Percentiles rank a stretch among this genome's conserved stretches.
These are phyloP conservation scores for Hypomecis atomaria DNA, from an alignment of 2,888 invertebrate genomes.

Conservation along the genomic window DNA sequence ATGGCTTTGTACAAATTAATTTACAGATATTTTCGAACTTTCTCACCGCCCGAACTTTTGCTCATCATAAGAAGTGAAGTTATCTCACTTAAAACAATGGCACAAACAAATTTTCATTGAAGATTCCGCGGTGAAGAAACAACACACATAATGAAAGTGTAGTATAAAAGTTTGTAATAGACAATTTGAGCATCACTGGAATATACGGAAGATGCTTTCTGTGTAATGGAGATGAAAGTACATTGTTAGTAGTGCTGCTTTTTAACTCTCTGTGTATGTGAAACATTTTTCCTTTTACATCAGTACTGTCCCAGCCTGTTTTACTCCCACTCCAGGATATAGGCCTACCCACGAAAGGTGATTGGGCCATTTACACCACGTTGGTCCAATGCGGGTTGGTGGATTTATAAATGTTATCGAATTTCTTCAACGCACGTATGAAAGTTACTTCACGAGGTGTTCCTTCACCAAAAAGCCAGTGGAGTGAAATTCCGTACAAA, in stretches of 20 bases:
- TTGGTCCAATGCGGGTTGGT: too few relatives aligned
- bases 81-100: conserved; percentile 33
- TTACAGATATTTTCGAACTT: conserved; percentile 33
- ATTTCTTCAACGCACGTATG: too few relatives aligned
- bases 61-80: conserved; percentile 37
- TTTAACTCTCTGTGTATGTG: conserved; percentile 7
- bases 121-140: conserved; percentile 34
- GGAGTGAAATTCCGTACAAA: too few relatives aligned
- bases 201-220: conserved; percentile 29
- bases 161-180: conserved; percentile 42
- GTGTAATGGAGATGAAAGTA: conserved; percentile 37
- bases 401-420: too few relatives aligned
- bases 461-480: too few relatives aligned
- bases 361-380: too few relatives aligned
- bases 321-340: too few relatives aligned
- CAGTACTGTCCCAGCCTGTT: too few relatives aligned
- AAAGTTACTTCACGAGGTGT: too few relatives aligned
- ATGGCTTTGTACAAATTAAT: conserved; percentile 32
- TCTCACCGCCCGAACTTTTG: conserved; percentile 19
- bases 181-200: conserved; percentile 37
- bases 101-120: conserved; percentile 40
- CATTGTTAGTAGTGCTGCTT: conserved; percentile 12
- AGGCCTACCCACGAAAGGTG: too few relatives aligned
- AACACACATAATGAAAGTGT: conserved; percentile 44
- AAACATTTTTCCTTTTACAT: too few relatives aligned